Conservation (phyloP, 1,140 invertebrate genomes). For the Rhyzopertha dominica region DNA sequence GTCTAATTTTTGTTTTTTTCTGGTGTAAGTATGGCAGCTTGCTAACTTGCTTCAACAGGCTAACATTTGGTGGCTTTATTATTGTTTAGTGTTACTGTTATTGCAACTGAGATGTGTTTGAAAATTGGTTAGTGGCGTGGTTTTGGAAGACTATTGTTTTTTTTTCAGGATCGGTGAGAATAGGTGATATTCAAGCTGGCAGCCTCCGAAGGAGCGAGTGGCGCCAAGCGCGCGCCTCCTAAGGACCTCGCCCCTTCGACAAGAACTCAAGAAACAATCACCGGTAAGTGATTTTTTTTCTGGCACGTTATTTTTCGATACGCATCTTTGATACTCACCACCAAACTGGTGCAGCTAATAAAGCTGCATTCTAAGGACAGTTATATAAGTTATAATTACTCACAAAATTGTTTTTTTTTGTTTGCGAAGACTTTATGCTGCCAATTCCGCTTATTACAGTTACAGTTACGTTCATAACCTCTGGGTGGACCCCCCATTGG, state of each 20-base stretch:
- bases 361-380: neutral
- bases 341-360: slow-evolving; percentile 1
- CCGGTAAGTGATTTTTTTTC: slow-evolving; percentile 43
- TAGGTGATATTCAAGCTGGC: slow-evolving; percentile 49
- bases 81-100: too few species aligned
- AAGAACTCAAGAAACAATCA: slow-evolving; percentile 51
- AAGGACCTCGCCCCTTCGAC: slow-evolving; percentile 29
- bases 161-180: slow-evolving; percentile 34
- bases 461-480: too few species aligned
- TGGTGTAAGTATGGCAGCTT: too few species aligned
- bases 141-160: too few species aligned
- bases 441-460: neutral
- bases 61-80: too few species aligned
- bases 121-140: too few species aligned
- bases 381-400: slow-evolving; percentile 5
- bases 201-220: slow-evolving; percentile 52
- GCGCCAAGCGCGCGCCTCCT: slow-evolving; percentile 46
- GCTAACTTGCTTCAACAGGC: too few species aligned
- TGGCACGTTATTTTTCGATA: neutral
- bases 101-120: too few species aligned
- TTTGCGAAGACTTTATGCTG: neutral
- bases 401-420: slow-evolving; percentile 12
- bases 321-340: neutral
- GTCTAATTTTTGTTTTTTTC: too few species aligned
- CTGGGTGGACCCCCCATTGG: too few species aligned